Base-by-base conservation (phyloP, 2,113 vertebrate species). In the Sylvilagus bachmani region DNA sequence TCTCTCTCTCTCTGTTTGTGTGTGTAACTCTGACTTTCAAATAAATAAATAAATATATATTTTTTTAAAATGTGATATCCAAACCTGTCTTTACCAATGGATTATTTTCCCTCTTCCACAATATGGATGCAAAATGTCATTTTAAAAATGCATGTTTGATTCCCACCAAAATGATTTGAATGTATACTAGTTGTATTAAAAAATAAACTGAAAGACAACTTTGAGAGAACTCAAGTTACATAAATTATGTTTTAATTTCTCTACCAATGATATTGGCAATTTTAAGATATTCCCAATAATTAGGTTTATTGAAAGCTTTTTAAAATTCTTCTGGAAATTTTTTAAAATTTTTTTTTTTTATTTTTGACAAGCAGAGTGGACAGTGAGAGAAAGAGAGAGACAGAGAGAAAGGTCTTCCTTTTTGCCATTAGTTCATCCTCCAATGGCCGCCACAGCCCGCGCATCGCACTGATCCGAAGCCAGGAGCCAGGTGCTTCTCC, bases 61-160 rank as follows among this genome's bases (percentile, higher is more conserved):
- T 44, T 44, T 44, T 44, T 7, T 7, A 44, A 38, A 44, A 44
- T 6, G 8, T 90, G 75, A 75, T 85, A 51, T 67, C 31, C 29
- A 86, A 53, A 10, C 2, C 2, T 88, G 36, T 19, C 0, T 24
- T 62, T 9, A 51, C 6, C 38, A 79, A 49, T 22, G 38, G 8
- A 64, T 51, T 55, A 1, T n/a, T 82, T 80, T 86, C 27, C 71
- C 24, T 90, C 66, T 90, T 67, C 19, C 2, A 53, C 66, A 44
- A 3, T 29, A 13, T 51, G 21, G 8, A 69, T 55, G 64, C 9
- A 95, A 89, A 74, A 33, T 6, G 3, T 58, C 3, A 14, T 2
- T 71, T 96, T 91, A 69, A 85, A 90, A 89, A 93, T 94, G 24
- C 9, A 24, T n/a, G 21, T 31, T 17, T 31, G 16, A 66, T 94